Evolutionary conservation across 2,888 invertebrate genomes (phyloP), one percentile per base, ranked within the genome.

Genomic region (Cartodere bifasciata): DNA sequence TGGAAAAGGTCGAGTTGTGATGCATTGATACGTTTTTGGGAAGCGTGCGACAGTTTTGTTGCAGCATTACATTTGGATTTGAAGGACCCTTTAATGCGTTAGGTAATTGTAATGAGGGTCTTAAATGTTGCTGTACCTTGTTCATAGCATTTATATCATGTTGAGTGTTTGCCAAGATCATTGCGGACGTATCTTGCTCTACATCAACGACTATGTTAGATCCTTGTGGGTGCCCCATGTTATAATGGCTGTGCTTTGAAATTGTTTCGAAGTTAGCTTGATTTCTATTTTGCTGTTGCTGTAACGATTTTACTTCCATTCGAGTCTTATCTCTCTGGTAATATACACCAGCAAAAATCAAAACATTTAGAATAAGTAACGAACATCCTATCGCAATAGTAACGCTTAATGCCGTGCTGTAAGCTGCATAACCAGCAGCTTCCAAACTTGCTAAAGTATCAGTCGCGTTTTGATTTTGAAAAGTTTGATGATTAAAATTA

Each of bases 271-370:
- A 82, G 29, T 56, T 56, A 10, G 57, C 52, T 47, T 66, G 65
- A 44, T 67, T 77, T 43, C 79, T 71, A 45, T 76, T 72, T 47
- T 81, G 79, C 52, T 82, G 81, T 50, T 82, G 80, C 52, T 85
- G 83, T 35, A 75, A 56, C 26, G 68, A 70, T 56, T 84, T 84
- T 25, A 82, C 83, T 56, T 85, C 84, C 48, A 81, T 67, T 41
- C 79, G 65, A 28, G 80, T 78, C 59, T 82, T 81, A 49, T 78
- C 78, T 30, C 77, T 56, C 55, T 86, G 85, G 55, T 85, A 85
- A 57, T 84, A 86, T 5, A 86, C 81, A 2, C 83, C 83, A 29
- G 83, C 84, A 53, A 85, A 85, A 48, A 86, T 82, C 23, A 86
- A 63, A 29, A 85, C 78, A 60, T 86, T 86, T 16, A 86, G 64